Evolutionary conservation across 2,888 invertebrate species (phyloP), one percentile per base, ranked within the genome.

Genomic region (Griposia aprilina): DNA sequence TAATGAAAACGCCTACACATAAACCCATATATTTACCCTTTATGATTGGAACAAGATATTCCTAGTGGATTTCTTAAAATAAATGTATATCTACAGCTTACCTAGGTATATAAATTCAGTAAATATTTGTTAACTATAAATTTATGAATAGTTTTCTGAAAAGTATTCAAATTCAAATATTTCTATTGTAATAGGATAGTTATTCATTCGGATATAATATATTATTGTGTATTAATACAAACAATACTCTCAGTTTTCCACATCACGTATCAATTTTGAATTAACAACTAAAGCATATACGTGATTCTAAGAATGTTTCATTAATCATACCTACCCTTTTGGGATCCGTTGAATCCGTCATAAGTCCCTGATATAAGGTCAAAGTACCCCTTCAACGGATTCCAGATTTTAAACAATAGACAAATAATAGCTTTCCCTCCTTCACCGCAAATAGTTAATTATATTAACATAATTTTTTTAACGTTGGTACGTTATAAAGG

Each of bases 391-490:
- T 45, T 68, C 50, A 26, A 63, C 0, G 23, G 7, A 45, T 66
- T 13, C 15, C 15, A 26, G 36, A 73, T 70, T 73, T 73, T 57
- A 50, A 78, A 85, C 59, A 75, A 74, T 72, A 26, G 13, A 36
- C 23, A 52, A 69, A 55, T 69, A 77, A 57, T 65, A 26, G n/a
- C 15, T 10, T 52, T 41, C 36, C 36, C 55, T 30, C 41, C 17
- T 59, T 55, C 20, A 73, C 10, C 13, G 4, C 13, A 68, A 50
- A 36, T 83, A 13, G 20, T 26, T 72, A 66, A 62, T 72, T n/a
- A n/a, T 45, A 17, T n/a, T 65, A 65, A 67, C 8, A 15, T 68
- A n/a, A n/a, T n/a, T n/a, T n/a, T n/a, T n/a, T 41, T 55, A 41
- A 50, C 30, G 20, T 74, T 83, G 60, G 20, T 36, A 17, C 7